Percentiles rank a stretch among this genome's conserved stretches.
Evolutionary conservation across 1,140 invertebrate species (phyloP).

Genomic region (Sycobia sp.): DNA sequence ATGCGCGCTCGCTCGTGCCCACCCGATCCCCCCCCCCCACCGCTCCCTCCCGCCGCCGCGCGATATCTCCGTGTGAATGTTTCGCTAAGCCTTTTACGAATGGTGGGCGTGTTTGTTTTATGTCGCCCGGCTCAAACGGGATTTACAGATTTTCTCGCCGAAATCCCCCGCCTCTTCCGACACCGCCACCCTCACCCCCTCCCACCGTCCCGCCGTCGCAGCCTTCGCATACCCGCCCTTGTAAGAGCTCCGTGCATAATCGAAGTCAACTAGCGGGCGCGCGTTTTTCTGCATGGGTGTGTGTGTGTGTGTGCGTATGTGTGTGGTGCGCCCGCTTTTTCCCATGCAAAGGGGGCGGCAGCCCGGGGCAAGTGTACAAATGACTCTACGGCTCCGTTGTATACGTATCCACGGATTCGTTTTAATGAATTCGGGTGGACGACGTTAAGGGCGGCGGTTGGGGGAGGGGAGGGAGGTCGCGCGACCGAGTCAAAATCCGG

Average conservation of each 20-base stretch:
- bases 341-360: slow-evolving; percentile 19
- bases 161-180: background rate
- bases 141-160: slow-evolving; percentile 45
- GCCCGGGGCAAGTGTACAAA: slow-evolving; percentile 26
- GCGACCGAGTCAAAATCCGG: too few relatives aligned
- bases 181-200: too few relatives aligned
- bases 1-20: background rate
- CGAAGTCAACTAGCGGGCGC: background rate
- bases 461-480: too few relatives aligned
- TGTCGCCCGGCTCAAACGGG: slow-evolving; percentile 46
- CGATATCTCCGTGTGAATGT: slow-evolving; percentile 32
- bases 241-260: slow-evolving; percentile 12
- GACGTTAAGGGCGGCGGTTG: too few relatives aligned
- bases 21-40: slow-evolving; percentile 2
- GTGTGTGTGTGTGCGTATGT: too few relatives aligned
- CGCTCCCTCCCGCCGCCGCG: background rate
- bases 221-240: too few relatives aligned
- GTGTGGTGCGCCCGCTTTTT: too few relatives aligned
- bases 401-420: too few relatives aligned
- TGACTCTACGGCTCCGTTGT: too few relatives aligned
- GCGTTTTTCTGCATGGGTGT: too few relatives aligned
- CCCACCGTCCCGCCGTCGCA: too few relatives aligned
- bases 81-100: slow-evolving; percentile 31
- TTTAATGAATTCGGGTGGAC: too few relatives aligned
- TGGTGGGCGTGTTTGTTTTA: slow-evolving; percentile 50